Evolutionary conservation across 30 jellyfish, hydroid and myxozoan species (phyloP), one percentile per base, ranked within the genome.

Genomic region (Cassiopea xamachana): DNA sequence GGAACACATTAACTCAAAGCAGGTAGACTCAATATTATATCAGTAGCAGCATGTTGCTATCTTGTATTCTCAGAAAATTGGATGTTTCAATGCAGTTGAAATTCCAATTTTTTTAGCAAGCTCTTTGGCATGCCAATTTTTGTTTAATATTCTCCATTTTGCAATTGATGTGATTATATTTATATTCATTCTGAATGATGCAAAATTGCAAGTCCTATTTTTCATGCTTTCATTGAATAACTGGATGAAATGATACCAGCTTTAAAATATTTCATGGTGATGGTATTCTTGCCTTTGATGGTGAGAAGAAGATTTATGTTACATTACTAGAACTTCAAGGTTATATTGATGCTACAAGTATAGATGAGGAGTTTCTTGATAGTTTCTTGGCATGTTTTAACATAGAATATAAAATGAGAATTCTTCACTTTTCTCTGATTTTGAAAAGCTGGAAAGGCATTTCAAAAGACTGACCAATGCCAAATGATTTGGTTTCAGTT

Each of bases 1-100:
- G 62, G 98, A 94, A 48, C 97, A 75, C 60, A 86, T 98, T 4
- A 80, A 82, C 13, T 44, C 98, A 13, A 94, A 94, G 60, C 94
- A 91, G 93, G 97, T 91, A 46, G 19, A 73, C 47, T 10, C 49
- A 3, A 6, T 2, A 83, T 18, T 18, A 16, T 7, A 1, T 16
- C 19, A n/a, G 48, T 9, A 2, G 16, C 9, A 10, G 39, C 61
- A 10, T 45, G 17, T 43, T 18, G 27, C 59, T 58, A 7, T 18
- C 58, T 2, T 77, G 73, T n/a, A 14, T 47, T 39, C 46, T 49
- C 64, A 45, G 2, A 16, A 59, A 58, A 61, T 12, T n/a, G 3
- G 12, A 55, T 55, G 64, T 10, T 55, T 55, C 10, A 55, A 55
- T 55, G 39, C 39, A 27, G 39, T 10, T 55, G 12, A 55, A 55